phyloP scores from a whole-genome alignment of 1,140 invertebrate genomes.

The Batillaria attramentaria region DNA sequence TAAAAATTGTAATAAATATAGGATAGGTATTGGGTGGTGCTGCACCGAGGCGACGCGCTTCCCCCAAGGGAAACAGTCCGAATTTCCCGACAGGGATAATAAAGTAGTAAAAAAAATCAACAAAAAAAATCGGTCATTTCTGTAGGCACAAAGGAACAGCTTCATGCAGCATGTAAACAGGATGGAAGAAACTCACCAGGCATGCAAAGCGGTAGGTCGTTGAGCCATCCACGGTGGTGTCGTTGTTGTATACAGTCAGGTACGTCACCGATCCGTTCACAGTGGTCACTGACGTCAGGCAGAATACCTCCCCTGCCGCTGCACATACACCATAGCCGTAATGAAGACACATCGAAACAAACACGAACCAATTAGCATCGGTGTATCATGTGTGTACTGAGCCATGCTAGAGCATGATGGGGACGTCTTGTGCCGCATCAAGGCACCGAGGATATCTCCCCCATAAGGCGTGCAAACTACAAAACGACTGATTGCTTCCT shows the following conservation, averaged over 20 bases:
- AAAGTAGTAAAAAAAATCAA: neutral
- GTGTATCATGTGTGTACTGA: neutral
- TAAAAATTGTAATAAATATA: neutral
- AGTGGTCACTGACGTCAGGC: slow-evolving; percentile 36
- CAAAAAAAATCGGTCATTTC: neutral
- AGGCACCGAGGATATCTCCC: neutral
- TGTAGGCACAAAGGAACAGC: neutral
- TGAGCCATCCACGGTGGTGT: slow-evolving; percentile 39
- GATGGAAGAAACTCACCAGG: slow-evolving; percentile 37
- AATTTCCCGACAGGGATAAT: neutral
- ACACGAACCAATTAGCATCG: neutral
- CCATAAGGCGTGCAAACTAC: neutral
- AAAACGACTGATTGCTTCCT: neutral
- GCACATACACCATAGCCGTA: too few species aligned
- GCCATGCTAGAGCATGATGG: neutral
- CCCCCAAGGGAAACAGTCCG: neutral
- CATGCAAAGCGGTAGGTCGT: slow-evolving; percentile 50
- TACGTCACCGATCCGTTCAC: slow-evolving; percentile 37
- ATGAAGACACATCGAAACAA: neutral
- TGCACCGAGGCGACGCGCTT: neutral
- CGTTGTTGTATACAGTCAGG: slow-evolving; percentile 46
- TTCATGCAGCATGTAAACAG: neutral
- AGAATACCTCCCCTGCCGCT: slow-evolving; percentile 46
- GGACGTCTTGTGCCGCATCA: neutral
- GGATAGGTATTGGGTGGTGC: neutral